Base-by-base conservation (phyloP, 2,113 vertebrate genomes). In the Tachysurus vachellii region DNA sequence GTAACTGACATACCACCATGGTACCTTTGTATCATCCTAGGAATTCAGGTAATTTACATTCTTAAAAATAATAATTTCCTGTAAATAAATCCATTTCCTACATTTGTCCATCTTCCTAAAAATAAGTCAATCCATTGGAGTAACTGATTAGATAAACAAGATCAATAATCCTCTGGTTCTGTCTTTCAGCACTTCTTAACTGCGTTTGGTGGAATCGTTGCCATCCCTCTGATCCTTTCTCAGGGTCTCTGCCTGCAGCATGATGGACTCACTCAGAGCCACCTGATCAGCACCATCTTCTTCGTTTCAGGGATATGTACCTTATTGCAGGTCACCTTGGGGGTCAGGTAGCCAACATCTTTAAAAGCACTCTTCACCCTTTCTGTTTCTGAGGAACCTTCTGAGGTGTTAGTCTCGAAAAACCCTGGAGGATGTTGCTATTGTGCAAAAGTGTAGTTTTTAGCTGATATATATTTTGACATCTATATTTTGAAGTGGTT, bases 261-360 rank as follows among this genome's bases (percentile, higher is more conserved):
- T 0, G 98, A 99, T n/a, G 92, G 95, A 8, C 94, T 99, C 90
- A 97, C 97, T 4, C 98, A 99, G 89, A 97, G 97, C 92, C 95
- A 97, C 90, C 96, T 99, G 88, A 98, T 99, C 95, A 97, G 97
- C 94, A 99, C 97, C 90, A 97, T 99, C 77, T 97, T 99, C 95
- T 99, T 99, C 14, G 96, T 99, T 89, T 98, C 98, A 0, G 97
- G 98, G 17, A 90, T 99, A 71, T 99, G 97, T 92, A 99, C 97
- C 10, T 93, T 99, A 80, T 91, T 99, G 89, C 98, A 99, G 92
- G 97, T 99, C 85, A 88, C 96, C 83, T 95, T 99, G n/a, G 98
- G 98, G 50, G 93, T 99, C 90, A 98, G 98, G 98, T 99, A 94
- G 89, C 94, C 19, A 44, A 31, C 9, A 36, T 12, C 21, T 68